Evolutionary conservation across 35 echinoderm and acorn worm species (phyloP).

Genomic region (Ophioderma brevispina): DNA sequence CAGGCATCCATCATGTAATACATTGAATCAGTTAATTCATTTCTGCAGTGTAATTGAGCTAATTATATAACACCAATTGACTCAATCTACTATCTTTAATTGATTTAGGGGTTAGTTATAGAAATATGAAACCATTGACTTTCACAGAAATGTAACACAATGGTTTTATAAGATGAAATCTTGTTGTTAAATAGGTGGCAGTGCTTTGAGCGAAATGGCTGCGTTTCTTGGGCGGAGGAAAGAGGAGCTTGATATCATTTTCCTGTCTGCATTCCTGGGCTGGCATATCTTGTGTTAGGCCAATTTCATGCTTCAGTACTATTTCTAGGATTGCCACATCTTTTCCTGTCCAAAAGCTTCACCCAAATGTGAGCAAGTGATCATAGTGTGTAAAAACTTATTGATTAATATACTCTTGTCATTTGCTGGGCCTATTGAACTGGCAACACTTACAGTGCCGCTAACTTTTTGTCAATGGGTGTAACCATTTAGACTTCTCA

Average conservation of each 20-base stretch:
- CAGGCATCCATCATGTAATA: no score
- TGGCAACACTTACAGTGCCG: background rate
- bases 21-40: no score
- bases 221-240: background rate
- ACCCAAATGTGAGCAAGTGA: background rate
- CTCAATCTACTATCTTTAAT: no score
- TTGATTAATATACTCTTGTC: background rate
- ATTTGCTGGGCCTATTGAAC: background rate
- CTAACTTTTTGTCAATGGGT: background rate
- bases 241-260: background rate
- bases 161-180: no score
- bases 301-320: background rate
- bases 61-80: no score
- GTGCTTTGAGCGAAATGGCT: no score
- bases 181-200: no score
- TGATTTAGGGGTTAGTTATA: no score
- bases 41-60: no score
- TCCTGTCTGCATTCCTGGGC: background rate
- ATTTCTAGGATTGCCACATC: constrained; percentile 1
- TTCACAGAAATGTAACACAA: no score
- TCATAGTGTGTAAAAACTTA: background rate
- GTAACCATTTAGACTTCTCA: background rate
- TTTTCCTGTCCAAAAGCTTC: background rate
- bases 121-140: no score
- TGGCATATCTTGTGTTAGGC: background rate